Percentiles rank a stretch among this genome's conserved stretches.
Conservation (phyloP, 2,888 invertebrate genomes). For the Melikaiella ostensackeni region DNA sequence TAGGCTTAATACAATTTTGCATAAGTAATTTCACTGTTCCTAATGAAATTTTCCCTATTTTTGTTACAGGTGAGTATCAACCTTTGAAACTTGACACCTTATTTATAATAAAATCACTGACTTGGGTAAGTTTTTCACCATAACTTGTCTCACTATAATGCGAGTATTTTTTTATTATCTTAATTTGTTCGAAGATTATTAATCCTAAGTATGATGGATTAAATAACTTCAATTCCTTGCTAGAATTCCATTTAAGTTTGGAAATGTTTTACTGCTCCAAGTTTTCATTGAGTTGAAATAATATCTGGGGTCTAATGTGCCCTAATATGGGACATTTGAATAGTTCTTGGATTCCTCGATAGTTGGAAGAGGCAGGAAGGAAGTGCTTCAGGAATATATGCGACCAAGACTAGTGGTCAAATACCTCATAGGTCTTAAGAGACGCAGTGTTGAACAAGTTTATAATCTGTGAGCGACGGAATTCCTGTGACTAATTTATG, state of each 20-base stretch:
- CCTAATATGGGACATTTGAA: conserved; percentile 19
- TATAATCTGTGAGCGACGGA: conserved; percentile 4
- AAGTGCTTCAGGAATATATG: conserved; percentile 27
- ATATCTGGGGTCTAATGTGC: not conserved
- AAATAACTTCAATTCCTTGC: not conserved
- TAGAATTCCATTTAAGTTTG: not conserved
- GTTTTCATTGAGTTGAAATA: not conserved
- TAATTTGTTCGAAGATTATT: not conserved
- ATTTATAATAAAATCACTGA: not conserved
- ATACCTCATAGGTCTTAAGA: conserved; percentile 15
- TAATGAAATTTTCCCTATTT: not conserved
- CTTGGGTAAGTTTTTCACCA: not conserved
- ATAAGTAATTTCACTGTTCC: not conserved
- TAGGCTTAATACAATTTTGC: too few species aligned
- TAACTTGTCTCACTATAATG: not conserved
- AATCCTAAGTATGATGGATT: not conserved
- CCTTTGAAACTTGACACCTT: not conserved
- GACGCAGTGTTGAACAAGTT: conserved; percentile 24
- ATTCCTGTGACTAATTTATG: conserved; percentile 13
- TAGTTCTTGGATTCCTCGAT: conserved; percentile 13
- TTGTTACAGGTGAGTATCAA: conserved; percentile 20
- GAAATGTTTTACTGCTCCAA: not conserved
- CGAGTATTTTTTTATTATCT: not conserved
- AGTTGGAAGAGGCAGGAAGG: conserved; percentile 20
- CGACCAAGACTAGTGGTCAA: conserved; percentile 11